Evolutionary conservation across 2,888 invertebrate species (phyloP).

Genomic region (Nomada goodeniana): DNA sequence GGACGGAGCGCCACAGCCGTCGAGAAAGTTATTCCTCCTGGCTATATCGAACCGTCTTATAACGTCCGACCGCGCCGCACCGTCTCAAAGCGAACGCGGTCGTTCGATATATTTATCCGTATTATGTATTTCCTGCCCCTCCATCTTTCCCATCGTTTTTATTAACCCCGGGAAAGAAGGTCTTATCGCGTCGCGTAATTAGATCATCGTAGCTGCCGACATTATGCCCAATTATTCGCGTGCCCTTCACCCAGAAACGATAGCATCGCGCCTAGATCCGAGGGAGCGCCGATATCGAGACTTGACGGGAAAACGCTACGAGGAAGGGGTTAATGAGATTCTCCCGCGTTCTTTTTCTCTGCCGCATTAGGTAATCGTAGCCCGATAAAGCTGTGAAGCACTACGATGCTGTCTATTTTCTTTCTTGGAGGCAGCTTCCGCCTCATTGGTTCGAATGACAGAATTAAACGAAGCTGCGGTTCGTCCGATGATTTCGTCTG

Average conservation of each 20-base stretch:
- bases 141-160: not conserved
- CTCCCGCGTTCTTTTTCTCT: conserved; percentile 22
- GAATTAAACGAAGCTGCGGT: conserved; percentile 63
- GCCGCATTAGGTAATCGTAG: conserved; percentile 47
- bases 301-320: conserved; percentile 8
- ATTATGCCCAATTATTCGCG: conserved; percentile 45
- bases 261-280: conserved; percentile 44
- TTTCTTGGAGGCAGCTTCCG: conserved; percentile 52
- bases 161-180: not conserved
- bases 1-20: not conserved
- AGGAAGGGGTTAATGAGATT: conserved; percentile 41
- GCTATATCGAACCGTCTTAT: conserved; percentile 16
- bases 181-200: conserved; percentile 12
- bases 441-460: conserved; percentile 67
- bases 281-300: conserved; percentile 30
- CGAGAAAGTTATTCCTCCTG: conserved; percentile 20
- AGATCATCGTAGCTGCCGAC: conserved; percentile 1
- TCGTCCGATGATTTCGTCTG: conserved; percentile 65
- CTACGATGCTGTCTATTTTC: conserved; percentile 56
- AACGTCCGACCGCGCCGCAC: conserved; percentile 2
- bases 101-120: conserved; percentile 28
- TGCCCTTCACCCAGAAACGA: conserved; percentile 62
- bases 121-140: conserved; percentile 3
- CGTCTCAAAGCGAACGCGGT: conserved; percentile 21
- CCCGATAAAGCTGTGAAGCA: conserved; percentile 53